Evolutionary conservation across 2,113 vertebrate species (phyloP).

Genomic region (Plestiodon gilberti): DNA sequence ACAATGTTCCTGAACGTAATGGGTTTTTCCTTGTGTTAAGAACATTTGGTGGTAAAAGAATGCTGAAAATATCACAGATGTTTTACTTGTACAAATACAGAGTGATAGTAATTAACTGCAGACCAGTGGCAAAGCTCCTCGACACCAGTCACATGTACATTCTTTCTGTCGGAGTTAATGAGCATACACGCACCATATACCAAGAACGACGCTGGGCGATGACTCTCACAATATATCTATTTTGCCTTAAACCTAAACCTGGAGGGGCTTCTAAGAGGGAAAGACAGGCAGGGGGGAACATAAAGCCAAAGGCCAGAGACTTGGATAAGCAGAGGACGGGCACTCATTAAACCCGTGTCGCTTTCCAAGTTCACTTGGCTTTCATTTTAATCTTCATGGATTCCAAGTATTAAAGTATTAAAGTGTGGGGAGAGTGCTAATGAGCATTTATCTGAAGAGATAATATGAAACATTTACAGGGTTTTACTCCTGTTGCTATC

Average conservation of each 20-base stretch:
- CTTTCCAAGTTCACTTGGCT: background rate
- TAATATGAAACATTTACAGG: conserved; percentile 35
- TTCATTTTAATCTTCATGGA: conserved; percentile 17
- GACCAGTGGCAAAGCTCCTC: background rate
- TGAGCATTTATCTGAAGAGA: conserved; percentile 30
- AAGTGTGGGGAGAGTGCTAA: conserved; percentile 21
- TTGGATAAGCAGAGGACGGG: background rate
- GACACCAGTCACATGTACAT: accelerated
- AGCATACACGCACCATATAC: background rate
- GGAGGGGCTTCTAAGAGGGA: background rate
- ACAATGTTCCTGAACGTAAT: background rate
- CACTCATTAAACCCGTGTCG: background rate
- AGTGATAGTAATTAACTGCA: conserved; percentile 7
- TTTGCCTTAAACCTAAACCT: background rate
- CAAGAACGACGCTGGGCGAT: background rate
- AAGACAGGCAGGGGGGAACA: background rate
- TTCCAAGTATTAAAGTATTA: conserved; percentile 27
- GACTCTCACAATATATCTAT: background rate
- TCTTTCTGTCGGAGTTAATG: background rate
- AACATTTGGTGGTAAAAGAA: background rate
- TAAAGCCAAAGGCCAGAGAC: background rate
- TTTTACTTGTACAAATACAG: conserved; percentile 28
- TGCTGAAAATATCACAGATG: background rate
- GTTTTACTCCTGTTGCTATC: conserved; percentile 42
- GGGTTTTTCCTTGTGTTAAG: conserved; percentile 1